Percentiles rank a stretch among this genome's conserved stretches.
Conservation (phyloP, 2,113 vertebrate species). For the Pseudorasbora parva region DNA sequence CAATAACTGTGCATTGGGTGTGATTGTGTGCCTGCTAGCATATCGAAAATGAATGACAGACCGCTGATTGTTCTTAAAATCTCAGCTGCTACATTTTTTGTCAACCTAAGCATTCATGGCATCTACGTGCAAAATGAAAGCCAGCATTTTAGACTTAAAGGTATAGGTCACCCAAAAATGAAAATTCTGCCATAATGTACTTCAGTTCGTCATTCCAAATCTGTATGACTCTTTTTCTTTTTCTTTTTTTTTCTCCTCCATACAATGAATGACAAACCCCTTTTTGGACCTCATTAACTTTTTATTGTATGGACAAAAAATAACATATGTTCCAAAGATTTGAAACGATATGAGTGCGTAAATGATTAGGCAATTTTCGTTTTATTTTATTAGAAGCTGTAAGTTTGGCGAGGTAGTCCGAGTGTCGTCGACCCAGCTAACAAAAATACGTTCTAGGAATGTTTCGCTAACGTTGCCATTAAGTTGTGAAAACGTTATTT, state of each 20-base stretch:
- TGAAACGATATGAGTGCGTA: background rate
- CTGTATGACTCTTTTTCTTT: background rate
- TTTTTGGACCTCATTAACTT: background rate
- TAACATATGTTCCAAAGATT: background rate
- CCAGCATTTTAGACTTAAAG: background rate
- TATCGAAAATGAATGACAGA: slow-evolving; percentile 38
- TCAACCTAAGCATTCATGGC: background rate
- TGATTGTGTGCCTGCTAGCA: slow-evolving; percentile 55
- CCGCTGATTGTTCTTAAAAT: slow-evolving; percentile 42
- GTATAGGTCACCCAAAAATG: background rate
- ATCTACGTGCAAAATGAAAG: background rate
- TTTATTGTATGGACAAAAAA: background rate
- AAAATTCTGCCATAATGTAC: too few species aligned
- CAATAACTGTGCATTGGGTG: slow-evolving; percentile 65
- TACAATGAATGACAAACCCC: background rate
- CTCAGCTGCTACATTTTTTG: slow-evolving; percentile 20
- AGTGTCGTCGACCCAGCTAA: background rate
- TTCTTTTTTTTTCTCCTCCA: background rate
- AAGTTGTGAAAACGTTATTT: too few species aligned
- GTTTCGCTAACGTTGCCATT: too few species aligned
- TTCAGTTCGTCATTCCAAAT: background rate
- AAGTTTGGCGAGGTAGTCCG: background rate
- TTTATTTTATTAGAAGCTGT: background rate
- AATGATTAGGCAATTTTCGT: background rate
- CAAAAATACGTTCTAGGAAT: too few species aligned